Base-by-base conservation (phyloP, 2,113 vertebrate genomes). In the Delphinus delphis region DNA sequence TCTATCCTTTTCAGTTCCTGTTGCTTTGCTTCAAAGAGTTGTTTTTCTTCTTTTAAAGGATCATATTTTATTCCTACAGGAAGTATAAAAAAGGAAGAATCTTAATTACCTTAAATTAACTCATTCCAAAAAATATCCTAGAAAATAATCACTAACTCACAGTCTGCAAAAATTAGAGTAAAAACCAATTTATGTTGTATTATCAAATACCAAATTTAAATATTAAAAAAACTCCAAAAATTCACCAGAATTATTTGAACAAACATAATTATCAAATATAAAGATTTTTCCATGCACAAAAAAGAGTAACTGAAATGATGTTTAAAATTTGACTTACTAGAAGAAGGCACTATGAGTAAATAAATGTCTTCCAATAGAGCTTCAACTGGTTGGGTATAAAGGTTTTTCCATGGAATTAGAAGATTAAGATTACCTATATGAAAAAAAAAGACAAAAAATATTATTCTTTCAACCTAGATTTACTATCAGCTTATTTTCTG, bases 371-470 rank as follows among this genome's bases (percentile, higher is more conserved):
- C 99, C 88, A 99, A 98, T 31, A 99, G 99, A 38, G 99, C 99
- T 97, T 99, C 99, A 97, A 99, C 99, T 12, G 99, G 99, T 95
- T 99, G 99, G 41, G 98, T 99, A 98, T 99, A 99, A 92, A 99
- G 99, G 86, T 99, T 99, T 97, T 99, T 99, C 99, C 99, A 99
- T 8, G 99, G 99, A 95, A 99, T 99, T 98, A 99, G 99, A 63
- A 99, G 98, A 95, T 99, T 99, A 94, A 99, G 99, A 79, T 99
- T 99, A 97, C 99, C 99, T 99, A 96, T 21, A 87, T 95, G 97
- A 73, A 33, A 62, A 93, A 53, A 14, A 58, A 15, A 1, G 0
- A 96, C 0, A 95, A 31, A 41, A 92, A 83, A 68, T 36, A 68
- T 58, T 92, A 91, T 84, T 95, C n/a, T 93, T 87, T 92, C 63